Conservation (phyloP, 2,888 invertebrate species). For the Drosophila melanosoma region DNA sequence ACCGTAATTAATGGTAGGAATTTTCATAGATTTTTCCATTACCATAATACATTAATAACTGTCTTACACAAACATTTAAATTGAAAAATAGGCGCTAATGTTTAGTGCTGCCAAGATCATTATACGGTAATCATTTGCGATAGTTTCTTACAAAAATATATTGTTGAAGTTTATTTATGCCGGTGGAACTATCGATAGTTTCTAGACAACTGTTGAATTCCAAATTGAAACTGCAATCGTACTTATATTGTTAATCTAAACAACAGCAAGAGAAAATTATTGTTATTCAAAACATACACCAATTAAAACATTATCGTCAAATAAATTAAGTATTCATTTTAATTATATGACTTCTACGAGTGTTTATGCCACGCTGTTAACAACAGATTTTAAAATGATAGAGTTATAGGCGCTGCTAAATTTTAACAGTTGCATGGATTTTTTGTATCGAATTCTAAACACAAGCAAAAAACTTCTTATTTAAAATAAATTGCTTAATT, state of each 20-base stretch:
- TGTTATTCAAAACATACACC: not conserved
- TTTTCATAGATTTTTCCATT: not conserved
- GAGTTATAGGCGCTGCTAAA: constrained; percentile 18
- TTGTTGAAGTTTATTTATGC: not conserved
- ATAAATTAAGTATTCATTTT: not conserved
- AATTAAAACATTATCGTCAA: not conserved
- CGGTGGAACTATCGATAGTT: constrained; percentile 5
- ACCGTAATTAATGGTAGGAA: not conserved
- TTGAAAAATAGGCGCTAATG: not conserved
- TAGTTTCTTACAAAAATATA: not conserved
- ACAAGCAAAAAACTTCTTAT: not conserved
- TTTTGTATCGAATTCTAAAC: constrained; percentile 1
- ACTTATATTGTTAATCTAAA: not conserved
- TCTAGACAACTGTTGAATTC: constrained; percentile 9
- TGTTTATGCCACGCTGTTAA: constrained; percentile 16
- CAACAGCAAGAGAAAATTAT: not conserved
- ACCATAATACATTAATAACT: not conserved
- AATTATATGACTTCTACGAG: not conserved
- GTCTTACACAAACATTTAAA: not conserved
- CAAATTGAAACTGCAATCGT: not conserved
- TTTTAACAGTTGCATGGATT: constrained; percentile 5
- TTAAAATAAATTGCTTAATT: not conserved
- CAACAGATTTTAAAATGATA: constrained; percentile 24
- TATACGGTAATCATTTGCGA: not conserved
- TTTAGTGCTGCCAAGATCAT: constrained; percentile 2